Evolutionary conservation across 2,113 vertebrate species (phyloP).

Genomic region (Platycercus adscitus): DNA sequence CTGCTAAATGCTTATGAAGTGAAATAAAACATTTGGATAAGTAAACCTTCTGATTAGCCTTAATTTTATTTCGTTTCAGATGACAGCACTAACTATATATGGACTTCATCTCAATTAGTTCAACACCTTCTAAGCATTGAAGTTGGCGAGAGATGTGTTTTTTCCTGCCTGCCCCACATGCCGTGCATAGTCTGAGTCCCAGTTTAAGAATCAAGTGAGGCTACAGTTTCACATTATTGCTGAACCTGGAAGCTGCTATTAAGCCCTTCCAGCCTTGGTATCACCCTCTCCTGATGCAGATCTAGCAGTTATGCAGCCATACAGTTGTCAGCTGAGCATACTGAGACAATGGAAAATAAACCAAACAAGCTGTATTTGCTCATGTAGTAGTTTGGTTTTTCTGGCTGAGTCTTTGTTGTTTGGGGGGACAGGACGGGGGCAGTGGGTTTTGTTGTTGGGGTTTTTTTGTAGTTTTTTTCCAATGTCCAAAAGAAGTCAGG

Average conservation of each 20-base stretch:
- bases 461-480: no score
- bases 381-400: background rate
- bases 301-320: rapidly evolving
- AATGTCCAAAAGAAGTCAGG: background rate
- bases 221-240: background rate
- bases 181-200: background rate
- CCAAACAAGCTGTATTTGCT: background rate
- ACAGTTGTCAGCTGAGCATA: background rate
- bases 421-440: no score
- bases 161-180: background rate
- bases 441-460: background rate
- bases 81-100: background rate
- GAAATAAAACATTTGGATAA: background rate
- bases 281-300: background rate
- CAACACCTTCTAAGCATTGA: background rate
- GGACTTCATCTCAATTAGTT: background rate
- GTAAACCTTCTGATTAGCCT: background rate
- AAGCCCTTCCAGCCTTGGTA: background rate
- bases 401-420: background rate
- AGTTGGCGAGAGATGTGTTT: background rate
- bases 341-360: background rate
- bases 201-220: background rate
- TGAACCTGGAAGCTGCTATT: background rate
- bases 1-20: background rate
- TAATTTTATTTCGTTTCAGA: background rate